Evolutionary conservation across 2,113 vertebrate genomes (phyloP), one percentile per base, ranked within the genome.

Genomic region (Heteronetta atricapilla): DNA sequence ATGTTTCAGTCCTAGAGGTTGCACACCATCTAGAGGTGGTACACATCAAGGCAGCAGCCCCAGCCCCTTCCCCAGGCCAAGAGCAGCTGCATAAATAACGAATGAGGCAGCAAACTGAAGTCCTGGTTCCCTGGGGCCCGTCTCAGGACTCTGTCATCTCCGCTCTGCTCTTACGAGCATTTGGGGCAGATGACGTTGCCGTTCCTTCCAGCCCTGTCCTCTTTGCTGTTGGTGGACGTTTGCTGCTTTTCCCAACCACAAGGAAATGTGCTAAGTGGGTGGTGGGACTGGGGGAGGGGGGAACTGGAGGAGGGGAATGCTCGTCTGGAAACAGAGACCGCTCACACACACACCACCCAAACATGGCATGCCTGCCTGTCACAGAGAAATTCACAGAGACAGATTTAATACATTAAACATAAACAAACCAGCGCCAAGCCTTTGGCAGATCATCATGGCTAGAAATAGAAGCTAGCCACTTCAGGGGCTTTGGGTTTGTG

Each of bases 351-450:
- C 3, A 3, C 36, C 82, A 77, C 94, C 90, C 87, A 78, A 95
- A 85, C 72, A 13, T 44, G 44, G 77, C 58, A 86, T 86, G 63
- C 94, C 90, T 96, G 86, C 90, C 91, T 96, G 89, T 90, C 88
- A 93, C 92, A 79, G 93, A 91, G 88, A 96, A 96, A 93, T 96
- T 90, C 31, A 4, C 58, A 95, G 95, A 90, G 88, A 95, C 77
- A 83, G 91, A 95, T 96, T 87, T 94, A 94, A 96, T 96, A 94
- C 89, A 91, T 90, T 96, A 96, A 97, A 97, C 58, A 86, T 91
- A 97, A 97, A 97, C 91, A 97, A 98, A 97, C 40, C 73, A 94
- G 76, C 0, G 3, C 48, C 60, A 97, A 96, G 94, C 34, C 86
- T 90, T 92, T 94, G 92, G 95, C 95, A 89, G 50, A 34, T 64